Percentiles rank a stretch among this genome's conserved stretches.
Conservation (phyloP, 2,113 vertebrate genomes). For the Pachypanchax playfairii region DNA sequence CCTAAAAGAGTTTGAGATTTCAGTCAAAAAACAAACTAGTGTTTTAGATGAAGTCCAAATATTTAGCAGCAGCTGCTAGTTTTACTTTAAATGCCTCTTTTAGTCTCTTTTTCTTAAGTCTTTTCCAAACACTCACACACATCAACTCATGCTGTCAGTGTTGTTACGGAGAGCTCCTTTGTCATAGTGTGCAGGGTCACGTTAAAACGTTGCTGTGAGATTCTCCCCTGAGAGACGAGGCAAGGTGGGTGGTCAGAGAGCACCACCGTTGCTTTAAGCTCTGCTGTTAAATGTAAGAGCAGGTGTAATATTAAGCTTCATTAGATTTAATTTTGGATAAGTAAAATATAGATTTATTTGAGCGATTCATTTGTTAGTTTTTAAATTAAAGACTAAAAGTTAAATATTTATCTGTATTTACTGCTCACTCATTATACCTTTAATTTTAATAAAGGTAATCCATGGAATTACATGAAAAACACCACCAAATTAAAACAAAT, state of each 20-base stretch:
- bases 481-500: too few relatives aligned
- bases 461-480: too few relatives aligned
- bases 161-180: slow-evolving; percentile 70
- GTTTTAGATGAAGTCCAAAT: too few relatives aligned
- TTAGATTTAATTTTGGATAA: background rate
- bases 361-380: too few relatives aligned
- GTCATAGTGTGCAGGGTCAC: slow-evolving; percentile 63
- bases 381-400: too few relatives aligned
- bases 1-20: too few relatives aligned
- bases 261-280: slow-evolving; percentile 9
- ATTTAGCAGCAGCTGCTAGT: background rate
- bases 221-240: slow-evolving; percentile 53
- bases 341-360: background rate
- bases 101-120: background rate
- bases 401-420: too few relatives aligned
- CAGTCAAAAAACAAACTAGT: too few relatives aligned
- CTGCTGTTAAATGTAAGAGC: background rate
- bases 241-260: slow-evolving; percentile 68
- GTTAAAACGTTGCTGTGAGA: slow-evolving; percentile 57
- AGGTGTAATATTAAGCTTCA: background rate
- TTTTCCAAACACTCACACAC: slow-evolving; percentile 26
- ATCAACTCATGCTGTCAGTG: slow-evolving; percentile 44
- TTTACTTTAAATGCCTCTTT: background rate
- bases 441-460: too few relatives aligned
- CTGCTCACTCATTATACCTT: too few relatives aligned